Conservation (phyloP, 2,113 vertebrate genomes). For the Mus pahari region DNA sequence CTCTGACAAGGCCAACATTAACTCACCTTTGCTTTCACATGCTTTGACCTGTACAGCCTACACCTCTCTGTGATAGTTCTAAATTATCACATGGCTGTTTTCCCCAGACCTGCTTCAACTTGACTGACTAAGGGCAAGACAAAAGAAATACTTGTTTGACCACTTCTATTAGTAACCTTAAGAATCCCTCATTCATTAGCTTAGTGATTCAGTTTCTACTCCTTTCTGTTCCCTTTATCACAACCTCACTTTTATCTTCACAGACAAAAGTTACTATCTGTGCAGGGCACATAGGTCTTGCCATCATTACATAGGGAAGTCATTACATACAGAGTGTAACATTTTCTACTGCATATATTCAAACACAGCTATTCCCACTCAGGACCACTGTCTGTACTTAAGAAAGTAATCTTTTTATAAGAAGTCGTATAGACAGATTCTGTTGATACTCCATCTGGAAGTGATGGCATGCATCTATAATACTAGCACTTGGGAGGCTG, state of each 20-base stretch:
- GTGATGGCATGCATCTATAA: not conserved
- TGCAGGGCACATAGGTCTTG: not conserved
- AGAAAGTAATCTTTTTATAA: not conserved
- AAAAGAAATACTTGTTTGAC: conserved; percentile 5
- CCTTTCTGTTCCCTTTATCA: not conserved
- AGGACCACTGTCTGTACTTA: not conserved
- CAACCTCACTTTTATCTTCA: not conserved
- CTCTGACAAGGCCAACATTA: conserved; percentile 63
- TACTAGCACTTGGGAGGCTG: not conserved
- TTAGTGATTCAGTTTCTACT: not conserved
- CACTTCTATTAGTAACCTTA: not conserved
- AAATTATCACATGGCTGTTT: not conserved
- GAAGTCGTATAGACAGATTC: not conserved
- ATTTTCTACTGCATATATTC: not conserved
- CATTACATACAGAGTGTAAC: not conserved
- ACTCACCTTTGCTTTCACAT: conserved; percentile 10
- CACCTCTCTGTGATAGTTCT: not conserved
- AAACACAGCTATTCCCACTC: not conserved
- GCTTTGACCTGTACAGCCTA: not conserved
- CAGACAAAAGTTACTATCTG: not conserved
- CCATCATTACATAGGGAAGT: not conserved
- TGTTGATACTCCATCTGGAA: not conserved
- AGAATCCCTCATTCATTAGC: conserved; percentile 37
- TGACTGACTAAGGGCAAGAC: conserved; percentile 8
- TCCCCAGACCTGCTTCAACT: conserved; percentile 47